Conservation (phyloP, 2,113 vertebrate species). For the Pachyramphus minor region DNA sequence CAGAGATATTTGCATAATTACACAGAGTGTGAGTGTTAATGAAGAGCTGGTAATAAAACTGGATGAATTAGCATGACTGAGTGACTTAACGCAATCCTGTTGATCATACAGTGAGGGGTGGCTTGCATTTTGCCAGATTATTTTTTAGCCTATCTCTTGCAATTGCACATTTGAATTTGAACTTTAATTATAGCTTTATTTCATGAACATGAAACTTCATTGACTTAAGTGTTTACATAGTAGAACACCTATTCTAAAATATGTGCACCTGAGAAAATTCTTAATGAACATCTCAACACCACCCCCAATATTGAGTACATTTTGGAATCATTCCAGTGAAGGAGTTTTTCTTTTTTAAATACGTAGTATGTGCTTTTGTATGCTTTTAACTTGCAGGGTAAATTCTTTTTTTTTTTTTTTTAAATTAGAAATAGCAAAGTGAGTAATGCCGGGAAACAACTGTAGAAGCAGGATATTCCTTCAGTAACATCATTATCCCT, state of each 20-base stretch:
- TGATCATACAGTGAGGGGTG: constrained; percentile 44
- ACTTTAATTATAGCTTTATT: constrained; percentile 67
- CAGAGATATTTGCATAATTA: constrained; percentile 64
- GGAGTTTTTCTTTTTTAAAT: not conserved
- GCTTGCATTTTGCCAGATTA: constrained; percentile 42
- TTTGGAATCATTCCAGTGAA: not conserved
- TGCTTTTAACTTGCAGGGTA: not conserved
- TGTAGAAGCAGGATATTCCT: not conserved
- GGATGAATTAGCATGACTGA: constrained; percentile 70
- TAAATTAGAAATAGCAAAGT: not conserved
- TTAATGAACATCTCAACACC: not conserved
- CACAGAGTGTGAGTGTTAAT: constrained; percentile 51
- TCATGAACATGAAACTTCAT: constrained; percentile 57
- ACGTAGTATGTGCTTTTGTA: not conserved
- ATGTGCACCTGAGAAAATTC: constrained; percentile 61
- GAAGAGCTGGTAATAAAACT: constrained; percentile 64
- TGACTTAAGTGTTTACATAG: constrained; percentile 70
- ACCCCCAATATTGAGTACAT: not conserved
- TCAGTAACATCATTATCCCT: not conserved
- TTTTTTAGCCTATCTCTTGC: constrained; percentile 15
- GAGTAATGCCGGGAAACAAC: accelerated
- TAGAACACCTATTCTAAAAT: constrained; percentile 63
- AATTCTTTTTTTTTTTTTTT: not conserved
- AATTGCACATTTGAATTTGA: constrained; percentile 67
- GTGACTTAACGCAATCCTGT: constrained; percentile 63